phyloP scores from a whole-genome alignment of 2,797 vertebrate genomes.

The Myotis findleyi region DNA sequence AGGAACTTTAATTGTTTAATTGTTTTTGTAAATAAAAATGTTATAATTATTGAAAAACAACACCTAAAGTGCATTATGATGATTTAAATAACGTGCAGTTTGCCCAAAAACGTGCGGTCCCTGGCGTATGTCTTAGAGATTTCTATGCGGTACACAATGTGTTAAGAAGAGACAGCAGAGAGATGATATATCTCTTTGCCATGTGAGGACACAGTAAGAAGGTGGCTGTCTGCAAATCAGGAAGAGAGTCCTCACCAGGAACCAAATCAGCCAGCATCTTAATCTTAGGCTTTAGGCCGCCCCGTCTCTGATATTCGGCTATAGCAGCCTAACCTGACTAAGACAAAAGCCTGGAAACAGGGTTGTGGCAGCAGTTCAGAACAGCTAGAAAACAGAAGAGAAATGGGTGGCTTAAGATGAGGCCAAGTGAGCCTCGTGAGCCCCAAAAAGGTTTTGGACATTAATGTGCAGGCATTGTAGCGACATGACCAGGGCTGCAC shows the following conservation, averaged over 20 bases:
- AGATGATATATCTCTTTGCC: neutral
- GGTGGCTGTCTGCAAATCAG: neutral
- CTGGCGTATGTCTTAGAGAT: too few relatives aligned
- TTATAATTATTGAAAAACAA: too few relatives aligned
- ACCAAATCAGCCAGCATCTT: neutral
- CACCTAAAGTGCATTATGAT: too few relatives aligned
- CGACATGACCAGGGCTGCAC: neutral
- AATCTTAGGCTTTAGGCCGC: neutral
- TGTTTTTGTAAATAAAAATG: too few relatives aligned
- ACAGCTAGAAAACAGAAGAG: rapidly evolving
- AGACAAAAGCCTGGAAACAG: neutral
- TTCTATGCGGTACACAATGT: too few relatives aligned
- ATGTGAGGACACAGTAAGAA: neutral
- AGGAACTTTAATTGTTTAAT: too few relatives aligned
- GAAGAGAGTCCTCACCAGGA: neutral
- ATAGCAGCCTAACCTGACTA: neutral
- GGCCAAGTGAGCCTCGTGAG: too few relatives aligned
- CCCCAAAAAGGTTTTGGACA: rapidly evolving
- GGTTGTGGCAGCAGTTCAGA: neutral
- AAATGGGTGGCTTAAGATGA: neutral
- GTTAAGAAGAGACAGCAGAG: neutral
- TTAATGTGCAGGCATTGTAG: neutral
- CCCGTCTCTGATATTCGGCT: neutral
- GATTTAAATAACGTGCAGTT: too few relatives aligned
- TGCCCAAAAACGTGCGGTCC: too few relatives aligned